phyloP scores from a whole-genome alignment of 1,140 invertebrate species.

The Micrasema minimum region DNA sequence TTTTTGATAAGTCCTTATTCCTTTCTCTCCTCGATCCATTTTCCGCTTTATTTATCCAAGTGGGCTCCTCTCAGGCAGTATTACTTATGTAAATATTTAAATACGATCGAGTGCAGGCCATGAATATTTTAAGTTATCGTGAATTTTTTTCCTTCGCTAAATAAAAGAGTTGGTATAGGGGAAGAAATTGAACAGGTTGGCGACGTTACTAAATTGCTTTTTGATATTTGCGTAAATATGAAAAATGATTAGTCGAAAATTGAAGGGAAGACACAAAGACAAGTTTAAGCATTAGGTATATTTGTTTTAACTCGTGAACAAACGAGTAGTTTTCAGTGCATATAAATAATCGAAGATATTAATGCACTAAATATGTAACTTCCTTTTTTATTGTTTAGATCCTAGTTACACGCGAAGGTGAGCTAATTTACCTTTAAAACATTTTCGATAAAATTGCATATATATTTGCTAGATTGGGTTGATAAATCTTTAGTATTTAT shows the following conservation, averaged over 20 bases:
- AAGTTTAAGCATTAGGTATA: too few species aligned
- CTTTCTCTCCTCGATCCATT: constrained; percentile 49
- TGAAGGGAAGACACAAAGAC: background rate
- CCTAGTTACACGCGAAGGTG: too few species aligned
- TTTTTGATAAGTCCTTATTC: constrained; percentile 51
- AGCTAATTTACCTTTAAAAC: too few species aligned
- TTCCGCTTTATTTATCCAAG: constrained; percentile 54
- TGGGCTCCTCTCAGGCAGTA: constrained; percentile 60
- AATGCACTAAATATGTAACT: too few species aligned
- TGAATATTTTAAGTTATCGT: constrained; percentile 66
- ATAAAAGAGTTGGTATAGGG: constrained; percentile 47
- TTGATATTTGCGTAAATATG: constrained; percentile 42
- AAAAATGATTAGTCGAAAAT: constrained; percentile 29
- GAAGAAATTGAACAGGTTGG: constrained; percentile 41
- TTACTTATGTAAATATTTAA: constrained; percentile 71
- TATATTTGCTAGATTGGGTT: too few species aligned
- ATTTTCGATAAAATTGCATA: too few species aligned
- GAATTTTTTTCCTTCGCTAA: constrained; percentile 51
- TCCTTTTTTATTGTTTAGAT: too few species aligned
- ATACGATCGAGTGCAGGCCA: constrained; percentile 70
- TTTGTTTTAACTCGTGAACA: too few species aligned
- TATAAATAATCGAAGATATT: too few species aligned
- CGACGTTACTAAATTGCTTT: constrained; percentile 37
- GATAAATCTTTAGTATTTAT: too few species aligned
- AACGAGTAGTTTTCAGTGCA: too few species aligned